Evolutionary conservation across 2,113 vertebrate genomes (phyloP), one percentile per base, ranked within the genome.

Genomic region (Callipepla californica): DNA sequence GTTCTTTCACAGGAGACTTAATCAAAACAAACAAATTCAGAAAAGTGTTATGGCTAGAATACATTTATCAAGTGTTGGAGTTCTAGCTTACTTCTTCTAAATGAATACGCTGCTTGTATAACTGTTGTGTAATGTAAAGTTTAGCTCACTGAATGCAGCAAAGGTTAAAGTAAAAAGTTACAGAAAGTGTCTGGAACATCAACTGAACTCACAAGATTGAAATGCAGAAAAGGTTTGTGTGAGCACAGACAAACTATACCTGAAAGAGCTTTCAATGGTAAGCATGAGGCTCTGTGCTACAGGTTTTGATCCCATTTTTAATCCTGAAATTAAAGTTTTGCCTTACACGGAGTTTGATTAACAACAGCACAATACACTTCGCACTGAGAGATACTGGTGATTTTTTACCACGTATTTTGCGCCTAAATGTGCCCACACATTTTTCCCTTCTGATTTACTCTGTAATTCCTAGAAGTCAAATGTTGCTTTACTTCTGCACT

Each of bases 401-500:
- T 17, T 81, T 63, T 75, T 66, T 70, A 83, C 44, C 0, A 53
- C 1, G 2, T 22, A 87, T 70, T 90, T 86, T 81, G 53, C 30
- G 84, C 62, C 53, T 40, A 62, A 85, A 80, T 13, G 25, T 21
- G 14, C 70, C 80, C 6, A 1, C 19, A 47, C 9, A 23, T 73
- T 87, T 82, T 78, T 63, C 80, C 77, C 36, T 92, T 87, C n/a
- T 44, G 44, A 69, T 88, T 76, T 66, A 51, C 62, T 79, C 78
- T 26, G 30, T 18, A 81, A 90, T 59, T 48, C 44, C 58, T 42
- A 47, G 8, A 74, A 94, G 72, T 13, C 63, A 93, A 45, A 45
- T 62, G 67, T 47, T 82, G 78, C 87, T 85, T 82, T 94, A 79
- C 62, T 96, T 94, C 78, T 92, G 91, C 70, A 30, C 69, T 80